Evolutionary conservation across 2,797 vertebrate genomes (phyloP).

Genomic region (Gorsachius magnificus): DNA sequence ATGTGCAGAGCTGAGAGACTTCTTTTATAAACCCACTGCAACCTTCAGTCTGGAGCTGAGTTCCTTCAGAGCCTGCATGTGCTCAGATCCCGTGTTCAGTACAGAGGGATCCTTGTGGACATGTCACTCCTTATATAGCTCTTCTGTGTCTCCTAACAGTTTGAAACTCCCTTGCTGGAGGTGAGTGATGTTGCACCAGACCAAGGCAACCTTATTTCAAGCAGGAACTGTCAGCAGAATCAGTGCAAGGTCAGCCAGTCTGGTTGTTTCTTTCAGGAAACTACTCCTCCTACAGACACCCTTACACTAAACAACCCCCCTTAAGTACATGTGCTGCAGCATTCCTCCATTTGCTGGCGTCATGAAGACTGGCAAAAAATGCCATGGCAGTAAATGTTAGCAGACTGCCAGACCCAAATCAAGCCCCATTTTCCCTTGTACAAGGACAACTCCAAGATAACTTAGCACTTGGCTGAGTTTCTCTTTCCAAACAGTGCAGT

Average conservation of each 20-base stretch:
- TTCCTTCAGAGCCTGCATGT: not conserved
- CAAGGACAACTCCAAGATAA: slow-evolving; percentile 51
- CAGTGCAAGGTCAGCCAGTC: slow-evolving; percentile 3
- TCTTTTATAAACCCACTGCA: not conserved
- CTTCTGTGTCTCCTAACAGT: not conserved
- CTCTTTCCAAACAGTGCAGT: not conserved
- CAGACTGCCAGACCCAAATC: slow-evolving; percentile 31
- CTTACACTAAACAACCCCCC: slow-evolving; percentile 34
- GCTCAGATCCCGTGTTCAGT: not conserved
- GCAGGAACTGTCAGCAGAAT: slow-evolving; percentile 43
- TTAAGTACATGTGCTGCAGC: not conserved
- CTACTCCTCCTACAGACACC: slow-evolving; percentile 22
- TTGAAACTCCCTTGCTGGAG: slow-evolving; percentile 5
- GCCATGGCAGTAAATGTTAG: slow-evolving; percentile 52
- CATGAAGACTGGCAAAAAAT: slow-evolving; percentile 43
- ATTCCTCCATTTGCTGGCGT: not conserved
- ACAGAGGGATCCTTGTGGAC: not conserved
- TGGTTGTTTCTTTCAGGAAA: slow-evolving; percentile 53
- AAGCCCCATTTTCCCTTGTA: slow-evolving; percentile 26
- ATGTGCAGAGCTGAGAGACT: not conserved
- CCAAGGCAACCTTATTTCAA: slow-evolving; percentile 27
- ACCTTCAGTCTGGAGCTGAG: not conserved
- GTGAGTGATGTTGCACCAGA: slow-evolving; percentile 8
- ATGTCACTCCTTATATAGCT: not conserved
- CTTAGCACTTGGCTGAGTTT: not conserved